Evolutionary conservation across 2,888 invertebrate species (phyloP).

Genomic region (Thalpophila matura): DNA sequence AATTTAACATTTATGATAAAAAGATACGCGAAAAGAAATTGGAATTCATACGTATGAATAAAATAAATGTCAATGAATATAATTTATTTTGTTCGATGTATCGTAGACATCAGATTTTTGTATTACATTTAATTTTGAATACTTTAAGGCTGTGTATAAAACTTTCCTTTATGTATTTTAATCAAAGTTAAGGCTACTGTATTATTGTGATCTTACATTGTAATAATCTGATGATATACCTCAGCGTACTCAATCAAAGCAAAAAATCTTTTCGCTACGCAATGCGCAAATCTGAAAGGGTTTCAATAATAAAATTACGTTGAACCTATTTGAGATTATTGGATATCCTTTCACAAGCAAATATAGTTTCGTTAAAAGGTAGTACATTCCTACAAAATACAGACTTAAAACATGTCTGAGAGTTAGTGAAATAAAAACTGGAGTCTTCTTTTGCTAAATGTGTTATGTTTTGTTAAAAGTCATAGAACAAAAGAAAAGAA

Average conservation of each 20-base stretch:
- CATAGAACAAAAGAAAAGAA: no score
- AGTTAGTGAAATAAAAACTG: no score
- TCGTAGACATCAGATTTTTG: neutral
- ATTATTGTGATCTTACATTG: neutral
- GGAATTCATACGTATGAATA: neutral
- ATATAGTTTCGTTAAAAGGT: neutral
- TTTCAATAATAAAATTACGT: neutral
- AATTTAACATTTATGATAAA: neutral
- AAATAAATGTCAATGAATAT: neutral
- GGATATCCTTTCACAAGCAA: neutral
- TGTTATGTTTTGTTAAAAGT: no score
- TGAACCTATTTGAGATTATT: neutral
- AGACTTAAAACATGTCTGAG: no score
- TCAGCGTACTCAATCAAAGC: neutral
- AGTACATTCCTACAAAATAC: no score
- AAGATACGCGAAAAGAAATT: slow-evolving; percentile 6
- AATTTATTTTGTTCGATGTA: slow-evolving; percentile 4
- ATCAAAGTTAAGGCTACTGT: neutral
- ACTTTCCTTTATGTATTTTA: neutral
- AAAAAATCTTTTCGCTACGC: no score
- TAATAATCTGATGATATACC: neutral
- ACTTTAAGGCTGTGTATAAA: neutral
- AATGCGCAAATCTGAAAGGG: no score
- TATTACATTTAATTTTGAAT: neutral
- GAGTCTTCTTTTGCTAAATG: no score